These are phyloP conservation scores for Drosophila melanogaster DNA, from an alignment of 1,140 invertebrate genomes.

Conservation along the genomic window Release_6_plus_ISO1_MT NT_037436.4:9315501-9316000, in stretches of 20 bases:
- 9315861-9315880: constrained; percentile 79
- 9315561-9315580: not conserved
- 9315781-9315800: constrained; percentile 2
- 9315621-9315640: not conserved
- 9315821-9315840: constrained; percentile 67
- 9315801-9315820: constrained; percentile 42
- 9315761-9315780: constrained; percentile 24
- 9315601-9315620: not conserved
- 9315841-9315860: constrained; percentile 82
- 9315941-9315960: constrained; percentile 40
- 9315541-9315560: no score
- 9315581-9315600: not conserved
- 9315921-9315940: constrained; percentile 18
- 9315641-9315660: not conserved
- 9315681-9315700: not conserved
- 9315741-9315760: constrained; percentile 20
- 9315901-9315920: constrained; percentile 66
- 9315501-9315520: not conserved
- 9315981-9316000: constrained; percentile 55
- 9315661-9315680: not conserved
- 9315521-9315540: no score
- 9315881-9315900: constrained; percentile 83
- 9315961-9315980: constrained; percentile 68
- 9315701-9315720: not conserved
- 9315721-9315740: constrained; percentile 1